phyloP scores from a whole-genome alignment of 1,140 invertebrate genomes.

The Eulimnadia texana region DNA sequence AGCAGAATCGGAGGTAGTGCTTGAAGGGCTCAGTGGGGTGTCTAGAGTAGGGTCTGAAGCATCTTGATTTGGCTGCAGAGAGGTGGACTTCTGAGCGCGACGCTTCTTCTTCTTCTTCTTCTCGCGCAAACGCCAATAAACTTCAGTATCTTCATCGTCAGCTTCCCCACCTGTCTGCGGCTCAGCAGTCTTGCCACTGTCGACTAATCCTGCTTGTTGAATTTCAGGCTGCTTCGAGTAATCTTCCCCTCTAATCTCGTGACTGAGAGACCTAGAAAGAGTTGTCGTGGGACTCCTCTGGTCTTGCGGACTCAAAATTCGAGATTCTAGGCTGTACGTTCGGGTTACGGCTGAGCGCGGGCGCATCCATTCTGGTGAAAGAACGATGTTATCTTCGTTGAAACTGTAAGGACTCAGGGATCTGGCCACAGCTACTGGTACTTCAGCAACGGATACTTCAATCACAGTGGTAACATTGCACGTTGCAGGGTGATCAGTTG shows the following conservation, averaged over 20 bases:
- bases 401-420: conserved; percentile 14
- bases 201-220: neutral
- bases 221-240: neutral
- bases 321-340: conserved; percentile 15
- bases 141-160: conserved; percentile 13
- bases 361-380: conserved; percentile 22
- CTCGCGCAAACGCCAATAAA: conserved; percentile 16
- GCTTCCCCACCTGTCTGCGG: conserved; percentile 6
- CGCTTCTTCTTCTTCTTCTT: conserved; percentile 18
- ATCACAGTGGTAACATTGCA: no score
- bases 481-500: no score
- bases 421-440: no score
- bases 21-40: neutral
- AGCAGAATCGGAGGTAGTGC: neutral
- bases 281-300: neutral
- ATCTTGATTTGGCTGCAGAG: neutral
- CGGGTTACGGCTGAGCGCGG: conserved; percentile 17
- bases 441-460: no score
- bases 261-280: neutral
- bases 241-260: neutral
- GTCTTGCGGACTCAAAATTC: conserved; percentile 6
- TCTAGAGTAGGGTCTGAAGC: neutral
- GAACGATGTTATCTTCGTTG: conserved; percentile 19
- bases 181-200: neutral
- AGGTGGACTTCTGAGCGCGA: neutral